Base-by-base conservation (phyloP, 2,888 invertebrate species). In the Petrophora chlorosata region DNA sequence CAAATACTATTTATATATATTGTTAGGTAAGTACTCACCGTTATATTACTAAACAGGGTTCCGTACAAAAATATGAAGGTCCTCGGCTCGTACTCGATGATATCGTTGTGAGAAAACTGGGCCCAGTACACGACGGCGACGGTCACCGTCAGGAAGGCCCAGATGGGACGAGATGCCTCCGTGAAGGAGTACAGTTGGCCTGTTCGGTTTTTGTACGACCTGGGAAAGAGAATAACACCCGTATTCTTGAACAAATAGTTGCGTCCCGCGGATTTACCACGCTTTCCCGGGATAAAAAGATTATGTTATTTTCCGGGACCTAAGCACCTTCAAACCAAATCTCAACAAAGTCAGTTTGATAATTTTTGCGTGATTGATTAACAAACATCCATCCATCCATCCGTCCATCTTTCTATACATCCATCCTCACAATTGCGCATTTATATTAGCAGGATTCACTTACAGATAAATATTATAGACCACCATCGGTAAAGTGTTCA, bases 41-140 rank as follows among this genome's bases (percentile, higher is more conserved):
- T 95, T 73, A 99, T 97, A 90, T 99, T 98, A 51, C 99, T 98
- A 79, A 99, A 99, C 46, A 98, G 92, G 4, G 97, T 97, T 54
- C 99, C 99, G 60, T 96, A 95, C 57, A 97, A 92, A 66, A 97
- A 93, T 75, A 95, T 95, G 74, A 98, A 94, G n/a, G 95, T 92
- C 69, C 99, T 92, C 0, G 99, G 97, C 74, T 98, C 96, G 50
- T 89, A 85, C 29, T 95, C 92, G 15, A 98, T 82, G 45, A 99
- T 93, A 68, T 94, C 85, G 57, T 92, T 93, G 0, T 95, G 95
- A 0, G 98, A 98, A 42, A 85, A 91, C 7, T 92, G 8, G 85
- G 68, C 92, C 88, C 70, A 96, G 82, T 45, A 93, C 85, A 65
- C 94, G 88, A 94, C 95, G 92, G 90, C 95, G 92, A 14, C 95